Base-by-base conservation (phyloP, 2,888 invertebrate species). In the Pomacea canaliculata region DNA sequence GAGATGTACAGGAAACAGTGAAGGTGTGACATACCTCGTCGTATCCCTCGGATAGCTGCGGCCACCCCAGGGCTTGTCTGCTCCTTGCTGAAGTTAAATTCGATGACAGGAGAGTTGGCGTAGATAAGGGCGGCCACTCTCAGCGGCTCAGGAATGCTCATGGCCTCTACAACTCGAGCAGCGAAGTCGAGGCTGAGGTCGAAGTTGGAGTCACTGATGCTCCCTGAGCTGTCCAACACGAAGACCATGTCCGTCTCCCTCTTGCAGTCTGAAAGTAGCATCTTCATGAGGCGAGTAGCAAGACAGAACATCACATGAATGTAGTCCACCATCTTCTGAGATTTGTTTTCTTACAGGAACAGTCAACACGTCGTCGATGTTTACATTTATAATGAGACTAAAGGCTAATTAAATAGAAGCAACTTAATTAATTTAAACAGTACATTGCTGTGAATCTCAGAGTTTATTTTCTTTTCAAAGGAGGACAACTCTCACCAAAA, bases 191-290 rank as follows among this genome's bases (percentile, higher is more conserved):
- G 68, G 68, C 79, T 79, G 27, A 65, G 48, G 0, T 51, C 37
- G n/a, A 81, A 81, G 63, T 79, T 76, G 7, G 62, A 16, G 10
- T 49, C 67, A 16, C 71, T 74, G 23, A 82, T 80, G 62, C 82
- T 82, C 18, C 80, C 80, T 4, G 82, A 82, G 13, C 78, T 76
- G 76, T 82, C 82, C 46, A 80, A 67, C 16, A 82, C 73, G 68
- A 80, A 82, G 23, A 76, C 79, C 60, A 69, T 46, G 74, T 73
- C 73, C 67, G 67, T 49, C 18, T 13, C 13, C 10, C 60, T n/a
- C 12, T 27, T 48, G 63, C 71, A 71, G 16, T 71, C 71, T 71
- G 48, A 19, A n/a, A 70, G 13, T 12, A 51, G 3, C 51, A 56
- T 13, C 51, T 10, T 56, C 51, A 56, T 13, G 8, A 56, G 37